phyloP scores from a whole-genome alignment of 2,888 invertebrate species.

The Gymnocheta viridis region DNA sequence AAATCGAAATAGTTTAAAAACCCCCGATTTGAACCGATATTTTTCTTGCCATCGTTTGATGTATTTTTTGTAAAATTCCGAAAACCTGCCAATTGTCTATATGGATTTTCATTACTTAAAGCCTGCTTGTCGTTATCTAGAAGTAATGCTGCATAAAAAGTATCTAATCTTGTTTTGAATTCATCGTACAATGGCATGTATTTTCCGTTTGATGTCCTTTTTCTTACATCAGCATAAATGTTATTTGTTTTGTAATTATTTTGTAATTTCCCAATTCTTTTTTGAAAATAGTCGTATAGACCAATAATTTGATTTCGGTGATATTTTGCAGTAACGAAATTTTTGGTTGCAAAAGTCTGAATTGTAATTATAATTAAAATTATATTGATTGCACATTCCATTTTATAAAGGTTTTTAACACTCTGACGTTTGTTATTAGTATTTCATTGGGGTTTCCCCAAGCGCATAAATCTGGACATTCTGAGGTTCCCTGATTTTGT shows the following conservation, averaged over 20 bases:
- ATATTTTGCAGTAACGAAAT: background rate
- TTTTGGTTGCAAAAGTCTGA: background rate
- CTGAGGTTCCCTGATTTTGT: too few species aligned
- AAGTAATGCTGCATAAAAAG: constrained; percentile 22
- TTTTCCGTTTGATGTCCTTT: constrained; percentile 5
- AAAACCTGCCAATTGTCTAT: too few species aligned
- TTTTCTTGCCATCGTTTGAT: background rate
- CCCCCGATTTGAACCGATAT: constrained; percentile 1
- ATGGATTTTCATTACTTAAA: constrained; percentile 1
- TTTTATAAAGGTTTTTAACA: background rate
- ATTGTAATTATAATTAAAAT: background rate
- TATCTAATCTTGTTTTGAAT: constrained; percentile 36
- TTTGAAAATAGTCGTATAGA: constrained; percentile 28
- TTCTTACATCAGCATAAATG: background rate
- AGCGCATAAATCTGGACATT: too few species aligned
- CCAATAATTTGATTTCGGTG: constrained; percentile 5
- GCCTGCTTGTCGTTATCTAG: background rate
- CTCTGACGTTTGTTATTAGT: background rate
- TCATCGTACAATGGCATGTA: constrained; percentile 39
- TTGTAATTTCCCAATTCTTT: background rate
- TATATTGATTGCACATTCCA: constrained; percentile 2
- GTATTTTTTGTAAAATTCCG: background rate
- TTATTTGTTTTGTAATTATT: background rate
- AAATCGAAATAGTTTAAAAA: constrained; percentile 5
- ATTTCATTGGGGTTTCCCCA: too few species aligned